These are phyloP conservation scores for Temnothorax longispinosus DNA, from an alignment of 1,140 invertebrate species.

Conservation along the genomic window DNA sequence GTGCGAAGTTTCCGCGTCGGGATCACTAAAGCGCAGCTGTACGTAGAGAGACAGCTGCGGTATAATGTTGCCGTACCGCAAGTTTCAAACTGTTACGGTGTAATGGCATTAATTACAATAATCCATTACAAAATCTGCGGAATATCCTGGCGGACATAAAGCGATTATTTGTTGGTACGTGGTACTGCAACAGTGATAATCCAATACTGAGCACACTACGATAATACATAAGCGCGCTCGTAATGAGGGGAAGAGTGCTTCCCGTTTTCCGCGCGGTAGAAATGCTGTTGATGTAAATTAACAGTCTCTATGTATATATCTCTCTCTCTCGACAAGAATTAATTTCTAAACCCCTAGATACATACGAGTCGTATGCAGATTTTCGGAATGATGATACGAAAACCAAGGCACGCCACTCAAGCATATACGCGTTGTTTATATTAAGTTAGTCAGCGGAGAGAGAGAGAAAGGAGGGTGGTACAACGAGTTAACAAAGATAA, in stretches of 20 bases:
- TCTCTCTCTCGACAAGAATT: neutral
- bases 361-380: neutral
- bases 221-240: conserved; percentile 16
- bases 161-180: conserved; percentile 53
- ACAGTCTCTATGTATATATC: neutral
- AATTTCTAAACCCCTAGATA: conserved; percentile 24
- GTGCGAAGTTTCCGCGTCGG: conserved; percentile 21
- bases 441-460: conserved; percentile 1
- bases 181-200: conserved; percentile 38
- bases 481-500: conserved; percentile 72
- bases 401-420: neutral
- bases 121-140: conserved; percentile 52
- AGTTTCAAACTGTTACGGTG: conserved; percentile 53
- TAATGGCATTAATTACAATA: conserved; percentile 61
- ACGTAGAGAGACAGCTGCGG: conserved; percentile 45
- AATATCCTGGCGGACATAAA: conserved; percentile 52
- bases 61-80: conserved; percentile 16
- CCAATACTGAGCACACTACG: conserved; percentile 36
- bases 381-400: conserved; percentile 17
- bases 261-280: neutral
- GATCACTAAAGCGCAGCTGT: conserved; percentile 14
- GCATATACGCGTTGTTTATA: conserved; percentile 18
- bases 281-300: conserved; percentile 15
- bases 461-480: neutral
- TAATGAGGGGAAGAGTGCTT: conserved; percentile 1